Conservation (phyloP, 2,888 invertebrate species). For the Cephus rjabovi region DNA sequence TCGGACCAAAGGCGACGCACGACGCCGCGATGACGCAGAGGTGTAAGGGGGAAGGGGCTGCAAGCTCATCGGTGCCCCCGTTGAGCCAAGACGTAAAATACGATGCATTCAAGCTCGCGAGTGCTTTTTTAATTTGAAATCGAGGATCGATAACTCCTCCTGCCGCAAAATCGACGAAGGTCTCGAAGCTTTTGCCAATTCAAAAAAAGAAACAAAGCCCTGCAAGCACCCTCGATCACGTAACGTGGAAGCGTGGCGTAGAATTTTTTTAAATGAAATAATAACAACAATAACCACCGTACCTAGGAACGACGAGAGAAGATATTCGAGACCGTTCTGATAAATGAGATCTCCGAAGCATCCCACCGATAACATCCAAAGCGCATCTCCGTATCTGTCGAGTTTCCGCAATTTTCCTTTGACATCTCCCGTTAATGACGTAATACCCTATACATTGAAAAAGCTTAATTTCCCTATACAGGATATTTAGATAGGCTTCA, state of each 20-base stretch:
- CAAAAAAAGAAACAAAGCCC: conserved; percentile 10
- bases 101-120: conserved; percentile 50
- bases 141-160: conserved; percentile 49
- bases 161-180: conserved; percentile 37
- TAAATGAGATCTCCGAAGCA: conserved; percentile 57
- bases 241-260: conserved; percentile 8
- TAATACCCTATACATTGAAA: background rate
- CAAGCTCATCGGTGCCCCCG: background rate
- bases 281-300: no score
- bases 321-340: conserved; percentile 50
- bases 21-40: background rate
- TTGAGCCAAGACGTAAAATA: conserved; percentile 47
- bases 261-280: background rate
- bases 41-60: no score
- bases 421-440: no score
- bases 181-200: background rate
- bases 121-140: conserved; percentile 57
- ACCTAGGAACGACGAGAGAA: conserved; percentile 18
- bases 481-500: no score
- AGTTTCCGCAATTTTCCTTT: background rate
- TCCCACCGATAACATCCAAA: conserved; percentile 40
- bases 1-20: background rate
- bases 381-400: background rate
- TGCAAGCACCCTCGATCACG: background rate
- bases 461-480: no score